phyloP scores from a whole-genome alignment of 2,113 vertebrate genomes.

The Zonotrichia leucophrys region DNA sequence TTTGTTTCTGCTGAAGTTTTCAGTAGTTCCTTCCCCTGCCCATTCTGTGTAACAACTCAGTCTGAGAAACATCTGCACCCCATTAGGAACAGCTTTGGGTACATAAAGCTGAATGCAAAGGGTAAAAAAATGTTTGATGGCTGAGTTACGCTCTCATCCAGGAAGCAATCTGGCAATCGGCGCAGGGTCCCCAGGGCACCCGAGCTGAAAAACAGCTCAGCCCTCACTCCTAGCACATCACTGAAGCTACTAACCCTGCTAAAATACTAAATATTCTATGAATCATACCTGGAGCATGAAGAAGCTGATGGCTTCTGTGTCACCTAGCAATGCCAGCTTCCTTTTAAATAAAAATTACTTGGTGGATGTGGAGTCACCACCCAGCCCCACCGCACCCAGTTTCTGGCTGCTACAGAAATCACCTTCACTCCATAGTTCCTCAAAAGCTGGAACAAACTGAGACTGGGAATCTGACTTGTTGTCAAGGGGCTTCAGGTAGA shows the following conservation, averaged over 20 bases:
- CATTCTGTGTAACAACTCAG: background rate
- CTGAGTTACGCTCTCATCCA: background rate
- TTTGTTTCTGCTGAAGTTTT: background rate
- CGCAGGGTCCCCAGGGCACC: background rate
- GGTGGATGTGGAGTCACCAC: background rate
- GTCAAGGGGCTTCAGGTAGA: background rate
- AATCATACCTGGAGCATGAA: background rate
- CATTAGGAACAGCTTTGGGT: slow-evolving; percentile 27
- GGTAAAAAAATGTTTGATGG: slow-evolving; percentile 28
- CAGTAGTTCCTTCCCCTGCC: slow-evolving; percentile 8
- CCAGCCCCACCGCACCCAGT: background rate
- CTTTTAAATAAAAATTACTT: background rate
- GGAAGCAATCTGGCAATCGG: slow-evolving; percentile 20
- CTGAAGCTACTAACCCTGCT: background rate
- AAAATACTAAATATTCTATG: background rate
- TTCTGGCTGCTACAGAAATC: background rate
- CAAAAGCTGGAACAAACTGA: background rate
- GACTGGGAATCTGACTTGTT: background rate
- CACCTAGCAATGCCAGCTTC: background rate
- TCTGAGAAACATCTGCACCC: slow-evolving; percentile 43
- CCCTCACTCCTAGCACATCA: background rate
- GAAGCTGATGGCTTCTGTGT: background rate
- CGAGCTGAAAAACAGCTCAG: background rate
- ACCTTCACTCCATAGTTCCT: background rate
- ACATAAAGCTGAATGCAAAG: slow-evolving; percentile 32